Evolutionary conservation across 2,113 vertebrate genomes (phyloP).

Genomic region (Uropsilus gracilis): DNA sequence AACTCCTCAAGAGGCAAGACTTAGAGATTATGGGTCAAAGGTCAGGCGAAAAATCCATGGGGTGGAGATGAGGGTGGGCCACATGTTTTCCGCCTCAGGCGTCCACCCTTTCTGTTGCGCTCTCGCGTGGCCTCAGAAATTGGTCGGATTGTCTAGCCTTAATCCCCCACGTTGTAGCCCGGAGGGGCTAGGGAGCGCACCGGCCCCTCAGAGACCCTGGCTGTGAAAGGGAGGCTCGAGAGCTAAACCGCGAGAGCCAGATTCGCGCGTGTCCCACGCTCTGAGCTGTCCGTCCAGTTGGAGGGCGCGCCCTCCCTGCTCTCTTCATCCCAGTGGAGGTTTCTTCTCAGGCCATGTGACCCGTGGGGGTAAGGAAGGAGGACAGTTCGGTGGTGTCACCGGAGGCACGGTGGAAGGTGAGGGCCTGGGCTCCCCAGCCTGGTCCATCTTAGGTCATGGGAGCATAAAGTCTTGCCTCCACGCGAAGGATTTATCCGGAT

Average conservation of each 20-base stretch:
- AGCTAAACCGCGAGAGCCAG: neutral
- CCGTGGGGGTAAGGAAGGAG: neutral
- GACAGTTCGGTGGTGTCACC: neutral
- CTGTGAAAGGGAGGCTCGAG: neutral
- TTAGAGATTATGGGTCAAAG: constrained; percentile 66
- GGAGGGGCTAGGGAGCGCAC: neutral
- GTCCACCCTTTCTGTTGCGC: neutral
- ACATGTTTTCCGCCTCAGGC: neutral
- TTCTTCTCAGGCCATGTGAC: neutral
- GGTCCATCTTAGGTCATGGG: neutral
- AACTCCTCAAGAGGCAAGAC: constrained; percentile 36
- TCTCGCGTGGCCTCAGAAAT: neutral
- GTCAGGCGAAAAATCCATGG: constrained; percentile 57
- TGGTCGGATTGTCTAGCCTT: constrained; percentile 38
- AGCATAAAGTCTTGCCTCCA: neutral
- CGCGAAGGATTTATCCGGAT: neutral
- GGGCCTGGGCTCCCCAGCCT: neutral
- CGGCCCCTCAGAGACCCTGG: neutral
- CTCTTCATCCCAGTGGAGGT: neutral
- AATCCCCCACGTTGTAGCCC: neutral
- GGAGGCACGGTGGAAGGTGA: neutral
- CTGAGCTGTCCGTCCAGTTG: neutral
- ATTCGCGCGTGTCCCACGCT: neutral
- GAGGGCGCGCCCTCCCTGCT: neutral
- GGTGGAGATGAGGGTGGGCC: constrained; percentile 32